A percentile compares a stretch with the other conserved stretches of the same genome.
Conservation (phyloP, 2,797 vertebrate species). For the Pogonophryne albipinna region DNA sequence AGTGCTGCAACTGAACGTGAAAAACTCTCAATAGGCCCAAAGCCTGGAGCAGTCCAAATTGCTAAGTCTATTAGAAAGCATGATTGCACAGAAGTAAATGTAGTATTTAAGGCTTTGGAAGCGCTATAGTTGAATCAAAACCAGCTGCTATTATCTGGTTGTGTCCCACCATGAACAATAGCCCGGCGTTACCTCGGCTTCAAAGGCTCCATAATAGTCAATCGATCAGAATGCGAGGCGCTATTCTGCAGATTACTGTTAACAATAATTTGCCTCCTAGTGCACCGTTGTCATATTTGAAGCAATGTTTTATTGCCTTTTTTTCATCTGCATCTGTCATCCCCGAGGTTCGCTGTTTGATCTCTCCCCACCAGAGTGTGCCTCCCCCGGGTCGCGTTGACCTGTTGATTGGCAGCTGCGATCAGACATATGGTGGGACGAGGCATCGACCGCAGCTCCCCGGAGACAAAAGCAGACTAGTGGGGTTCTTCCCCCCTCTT, state of each 20-base stretch:
- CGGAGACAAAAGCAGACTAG: constrained; percentile 80
- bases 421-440: constrained; percentile 88
- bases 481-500: constrained; percentile 47
- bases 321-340: constrained; percentile 85
- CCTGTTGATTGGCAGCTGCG: constrained; percentile 89
- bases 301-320: constrained; percentile 85
- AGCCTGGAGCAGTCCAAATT: constrained; percentile 70
- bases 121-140: constrained; percentile 70
- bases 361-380: constrained; percentile 80
- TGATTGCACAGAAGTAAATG: constrained; percentile 76
- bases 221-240: constrained; percentile 85
- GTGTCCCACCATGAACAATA: constrained; percentile 80
- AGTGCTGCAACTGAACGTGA: constrained; percentile 33
- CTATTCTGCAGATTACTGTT: constrained; percentile 86
- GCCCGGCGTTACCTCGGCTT: constrained; percentile 77
- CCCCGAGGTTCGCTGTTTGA: constrained; percentile 84
- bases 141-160: constrained; percentile 74
- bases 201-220: constrained; percentile 85
- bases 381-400: constrained; percentile 85
- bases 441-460: constrained; percentile 84
- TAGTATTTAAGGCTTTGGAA: constrained; percentile 76
- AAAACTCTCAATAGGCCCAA: constrained; percentile 52
- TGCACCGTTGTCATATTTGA: constrained; percentile 84
- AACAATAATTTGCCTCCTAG: constrained; percentile 86
- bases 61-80: constrained; percentile 73